A percentile compares a stretch with the other conserved stretches of the same genome.
phyloP scores from a whole-genome alignment of 1,140 invertebrate genomes.

The Hylyphantes graminicola region DNA sequence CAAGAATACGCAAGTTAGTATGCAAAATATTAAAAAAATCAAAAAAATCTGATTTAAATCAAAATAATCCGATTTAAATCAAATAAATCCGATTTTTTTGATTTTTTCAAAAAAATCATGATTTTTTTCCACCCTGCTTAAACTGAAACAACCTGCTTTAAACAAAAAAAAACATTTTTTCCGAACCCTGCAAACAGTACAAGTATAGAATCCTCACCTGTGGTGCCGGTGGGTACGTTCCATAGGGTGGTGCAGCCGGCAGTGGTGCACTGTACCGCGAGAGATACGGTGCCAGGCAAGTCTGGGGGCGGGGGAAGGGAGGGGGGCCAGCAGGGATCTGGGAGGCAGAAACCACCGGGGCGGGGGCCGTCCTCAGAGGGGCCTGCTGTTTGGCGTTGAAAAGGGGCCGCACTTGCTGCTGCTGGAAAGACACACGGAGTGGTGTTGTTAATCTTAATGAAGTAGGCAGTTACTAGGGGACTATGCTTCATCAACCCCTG shows the following conservation, averaged over 20 bases:
- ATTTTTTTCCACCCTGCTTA: too few relatives aligned
- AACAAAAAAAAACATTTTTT: neutral
- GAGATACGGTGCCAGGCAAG: neutral
- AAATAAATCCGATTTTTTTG: too few relatives aligned
- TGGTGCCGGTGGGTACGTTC: neutral
- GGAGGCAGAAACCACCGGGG: neutral
- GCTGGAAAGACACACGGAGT: neutral
- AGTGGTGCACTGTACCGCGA: neutral
- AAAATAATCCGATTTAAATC: too few relatives aligned
- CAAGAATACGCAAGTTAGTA: too few relatives aligned
- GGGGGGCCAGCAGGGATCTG: neutral
- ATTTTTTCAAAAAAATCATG: too few relatives aligned
- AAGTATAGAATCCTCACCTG: conserved; percentile 7
- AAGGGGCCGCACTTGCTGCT: conserved; percentile 23
- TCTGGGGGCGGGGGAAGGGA: conserved; percentile 23
- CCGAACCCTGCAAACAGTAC: neutral
- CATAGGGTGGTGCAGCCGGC: conserved; percentile 31
- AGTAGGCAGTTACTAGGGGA: too few relatives aligned
- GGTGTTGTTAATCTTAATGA: too few relatives aligned
- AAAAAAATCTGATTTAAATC: too few relatives aligned
- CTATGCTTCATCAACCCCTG: too few relatives aligned
- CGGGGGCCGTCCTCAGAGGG: neutral
- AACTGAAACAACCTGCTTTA: neutral
- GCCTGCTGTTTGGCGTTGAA: conserved; percentile 14
- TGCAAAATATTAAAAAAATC: too few relatives aligned